Evolutionary conservation across 2,888 invertebrate genomes (phyloP).

Genomic region (Suillia variegata): DNA sequence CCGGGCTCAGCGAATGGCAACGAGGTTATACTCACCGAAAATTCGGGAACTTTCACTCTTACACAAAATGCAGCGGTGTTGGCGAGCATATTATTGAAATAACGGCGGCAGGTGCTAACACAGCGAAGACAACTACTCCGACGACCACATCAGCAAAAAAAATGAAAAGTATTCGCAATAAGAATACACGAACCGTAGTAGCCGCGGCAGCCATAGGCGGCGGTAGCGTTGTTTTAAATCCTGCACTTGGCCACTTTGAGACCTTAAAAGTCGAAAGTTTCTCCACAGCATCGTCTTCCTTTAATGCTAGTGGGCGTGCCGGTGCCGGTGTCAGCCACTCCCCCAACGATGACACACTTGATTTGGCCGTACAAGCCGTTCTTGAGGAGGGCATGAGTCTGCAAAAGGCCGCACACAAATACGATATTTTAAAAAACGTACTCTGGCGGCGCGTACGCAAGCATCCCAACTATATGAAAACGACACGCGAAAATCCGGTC

Average conservation of each 20-base stretch:
- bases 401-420: conserved; percentile 59
- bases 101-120: conserved; percentile 10
- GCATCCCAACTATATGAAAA: conserved; percentile 56
- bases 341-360: conserved; percentile 41
- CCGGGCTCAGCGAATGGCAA: conserved; percentile 48
- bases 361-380: conserved; percentile 56
- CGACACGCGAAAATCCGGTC: conserved; percentile 54
- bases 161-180: too few relatives aligned
- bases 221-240: too few relatives aligned
- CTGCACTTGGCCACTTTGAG: too few relatives aligned
- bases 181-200: too few relatives aligned
- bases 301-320: background rate
- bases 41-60: conserved; percentile 53
- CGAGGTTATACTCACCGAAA: conserved; percentile 58
- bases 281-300: too few relatives aligned
- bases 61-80: conserved; percentile 47
- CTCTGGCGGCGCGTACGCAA: conserved; percentile 59
- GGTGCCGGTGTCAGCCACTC: too few relatives aligned
- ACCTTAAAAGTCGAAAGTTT: background rate
- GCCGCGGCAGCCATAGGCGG: too few relatives aligned
- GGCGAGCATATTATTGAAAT: conserved; percentile 46
- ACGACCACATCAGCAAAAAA: too few relatives aligned
- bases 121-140: conserved; percentile 10
- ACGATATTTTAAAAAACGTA: conserved; percentile 59
- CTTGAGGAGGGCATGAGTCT: conserved; percentile 55